Percentiles rank a stretch among this genome's conserved stretches.
Evolutionary conservation across 2,113 vertebrate genomes (phyloP).

Genomic region (Aspidoscelis tigris): DNA sequence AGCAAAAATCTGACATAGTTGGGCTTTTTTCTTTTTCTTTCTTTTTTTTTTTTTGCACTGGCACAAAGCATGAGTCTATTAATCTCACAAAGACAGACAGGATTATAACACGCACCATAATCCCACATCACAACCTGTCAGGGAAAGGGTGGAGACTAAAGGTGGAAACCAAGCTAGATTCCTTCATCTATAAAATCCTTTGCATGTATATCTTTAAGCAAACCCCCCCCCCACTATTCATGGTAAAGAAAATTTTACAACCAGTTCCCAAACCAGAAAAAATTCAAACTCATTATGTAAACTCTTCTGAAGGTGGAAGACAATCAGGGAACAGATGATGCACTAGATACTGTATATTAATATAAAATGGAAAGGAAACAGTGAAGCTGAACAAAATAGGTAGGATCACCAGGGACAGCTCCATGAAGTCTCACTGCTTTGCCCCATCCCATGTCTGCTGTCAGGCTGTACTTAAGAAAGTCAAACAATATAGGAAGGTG

Average conservation of each 20-base stretch:
- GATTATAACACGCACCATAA: background rate
- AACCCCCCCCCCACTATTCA: background rate
- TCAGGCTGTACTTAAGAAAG: conserved; percentile 38
- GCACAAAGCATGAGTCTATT: background rate
- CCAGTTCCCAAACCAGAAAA: conserved; percentile 27
- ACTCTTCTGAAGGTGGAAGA: conserved; percentile 23
- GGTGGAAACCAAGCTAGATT: background rate
- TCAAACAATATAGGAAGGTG: conserved; percentile 49
- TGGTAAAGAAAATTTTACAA: conserved; percentile 17
- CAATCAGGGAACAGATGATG: conserved; percentile 22
- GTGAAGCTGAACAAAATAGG: conserved; percentile 55
- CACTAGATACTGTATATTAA: conserved; percentile 32
- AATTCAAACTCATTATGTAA: conserved; percentile 23
- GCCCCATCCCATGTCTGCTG: conserved; percentile 57
- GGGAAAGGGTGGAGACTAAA: too few species aligned
- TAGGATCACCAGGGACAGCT: conserved; percentile 66
- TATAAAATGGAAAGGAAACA: conserved; percentile 47
- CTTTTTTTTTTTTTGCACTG: background rate
- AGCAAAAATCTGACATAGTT: background rate
- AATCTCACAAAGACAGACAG: background rate
- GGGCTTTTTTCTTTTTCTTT: background rate
- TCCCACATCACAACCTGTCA: background rate
- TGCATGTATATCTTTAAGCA: too few species aligned
- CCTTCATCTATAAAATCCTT: background rate
- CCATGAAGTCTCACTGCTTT: conserved; percentile 47